Percentiles rank a stretch among this genome's conserved stretches.
These are phyloP conservation scores for Cantharis flavilabris DNA, from an alignment of 2,888 invertebrate genomes.

Conservation along the genomic window DNA sequence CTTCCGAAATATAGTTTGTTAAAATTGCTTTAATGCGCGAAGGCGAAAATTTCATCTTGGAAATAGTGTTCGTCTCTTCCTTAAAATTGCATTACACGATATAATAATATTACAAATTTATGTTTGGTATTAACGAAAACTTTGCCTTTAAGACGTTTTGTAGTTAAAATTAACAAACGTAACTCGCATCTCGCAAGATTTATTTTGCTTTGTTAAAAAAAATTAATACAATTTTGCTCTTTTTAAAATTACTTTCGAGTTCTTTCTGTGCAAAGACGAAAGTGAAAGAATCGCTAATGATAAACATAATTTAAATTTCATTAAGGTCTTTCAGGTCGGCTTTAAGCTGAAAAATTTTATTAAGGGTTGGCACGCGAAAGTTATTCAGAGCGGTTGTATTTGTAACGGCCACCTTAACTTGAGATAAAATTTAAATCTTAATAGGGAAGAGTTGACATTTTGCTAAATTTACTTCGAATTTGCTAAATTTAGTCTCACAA, in stretches of 20 bases:
- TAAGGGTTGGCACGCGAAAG: not conserved
- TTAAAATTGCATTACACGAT: slow-evolving; percentile 8
- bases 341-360: not conserved
- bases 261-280: not conserved
- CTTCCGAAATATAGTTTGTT: not conserved
- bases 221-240: not conserved
- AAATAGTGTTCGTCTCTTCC: not conserved
- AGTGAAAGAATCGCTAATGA: not conserved
- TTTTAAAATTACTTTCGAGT: not conserved
- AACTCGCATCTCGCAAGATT: not conserved
- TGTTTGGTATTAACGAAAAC: slow-evolving; percentile 8
- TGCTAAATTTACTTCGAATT: not conserved
- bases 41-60: slow-evolving; percentile 6
- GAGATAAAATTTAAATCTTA: not conserved
- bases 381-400: not conserved
- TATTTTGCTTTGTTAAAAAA: not conserved
- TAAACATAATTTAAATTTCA: not conserved
- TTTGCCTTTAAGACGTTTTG: not conserved
- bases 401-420: not conserved
- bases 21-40: not conserved
- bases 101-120: slow-evolving; percentile 10
- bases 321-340: not conserved
- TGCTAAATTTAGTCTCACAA: not conserved
- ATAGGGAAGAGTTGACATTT: not conserved
- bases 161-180: not conserved